Evolutionary conservation across 2,797 vertebrate genomes (phyloP).

Genomic region (Siniperca undulata): DNA sequence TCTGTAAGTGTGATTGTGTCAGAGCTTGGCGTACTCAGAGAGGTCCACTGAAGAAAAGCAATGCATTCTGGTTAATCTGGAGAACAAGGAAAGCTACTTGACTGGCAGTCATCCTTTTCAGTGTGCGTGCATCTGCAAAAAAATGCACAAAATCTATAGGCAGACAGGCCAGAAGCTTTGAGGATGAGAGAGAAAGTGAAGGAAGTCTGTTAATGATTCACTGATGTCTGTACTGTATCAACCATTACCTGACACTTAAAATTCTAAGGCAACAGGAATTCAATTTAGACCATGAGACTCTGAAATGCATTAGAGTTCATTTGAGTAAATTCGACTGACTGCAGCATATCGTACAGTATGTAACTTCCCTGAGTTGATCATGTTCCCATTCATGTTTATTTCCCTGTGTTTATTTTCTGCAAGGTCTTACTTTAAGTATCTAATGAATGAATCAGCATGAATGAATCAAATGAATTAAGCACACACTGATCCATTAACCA

Average conservation of each 20-base stretch:
- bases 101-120: neutral
- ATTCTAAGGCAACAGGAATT: neutral
- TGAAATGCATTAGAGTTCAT: conserved; percentile 5
- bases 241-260: neutral
- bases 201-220: conserved; percentile 26
- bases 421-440: neutral
- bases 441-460: conserved; percentile 25
- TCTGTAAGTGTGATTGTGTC: conserved; percentile 34
- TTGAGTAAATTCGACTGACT: neutral
- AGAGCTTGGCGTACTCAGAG: conserved; percentile 19
- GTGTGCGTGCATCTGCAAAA: neutral
- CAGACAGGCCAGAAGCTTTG: conserved; percentile 2
- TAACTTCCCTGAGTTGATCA: neutral
- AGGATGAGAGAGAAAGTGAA: neutral
- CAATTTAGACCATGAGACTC: neutral
- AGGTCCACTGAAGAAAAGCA: conserved; percentile 9
- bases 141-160: neutral
- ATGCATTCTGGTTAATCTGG: conserved; percentile 11
- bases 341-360: neutral
- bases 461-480: conserved; percentile 25
- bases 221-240: conserved; percentile 7
- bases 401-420: conserved; percentile 17
- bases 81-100: conserved; percentile 12
- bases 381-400: conserved; percentile 10
- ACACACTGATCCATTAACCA: conserved; percentile 21